Evolutionary conservation across 2,797 vertebrate species (phyloP), one percentile per base, ranked within the genome.

Genomic region (Halcyon leucocephala): DNA sequence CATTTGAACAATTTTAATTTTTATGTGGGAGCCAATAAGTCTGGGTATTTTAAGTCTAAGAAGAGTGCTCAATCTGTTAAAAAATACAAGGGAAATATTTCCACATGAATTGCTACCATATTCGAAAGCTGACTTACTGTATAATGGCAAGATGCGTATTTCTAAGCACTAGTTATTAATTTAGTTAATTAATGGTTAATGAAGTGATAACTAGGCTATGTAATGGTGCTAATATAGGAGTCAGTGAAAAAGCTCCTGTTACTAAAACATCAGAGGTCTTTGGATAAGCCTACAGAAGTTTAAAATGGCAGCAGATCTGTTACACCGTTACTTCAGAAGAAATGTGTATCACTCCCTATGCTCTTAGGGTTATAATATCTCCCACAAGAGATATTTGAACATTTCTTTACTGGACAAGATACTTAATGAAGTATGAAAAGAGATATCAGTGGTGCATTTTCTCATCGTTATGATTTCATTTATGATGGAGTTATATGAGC

Each of bases 1-100:
- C 72, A 85, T 92, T 82, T 67, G 67, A 95, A 92, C 37, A 81
- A 67, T 88, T 94, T 77, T 86, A 48, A 24, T 78, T 95, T 54
- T 93, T 52, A 76, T 42, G 41, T 65, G 60, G 84, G 92, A 95
- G 81, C 41, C 95, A 61, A 64, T 46, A 80, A 85, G 92, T 96
- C 95, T 96, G 84, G 51, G n/a, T 82, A 73, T 91, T 96, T 82
- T 89, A 69, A 89, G 18, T 82, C 70, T 89, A 94, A 28, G 66
- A 94, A 94, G 67, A 71, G 52, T 7, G 5, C 5, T 93, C 52
- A 62, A 77, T 82, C 60, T 85, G 42, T 76, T 88, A 62, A 94
- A 93, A 91, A 90, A 61, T 60, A 79, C 33, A 77, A 70, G 44
- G 22, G 33, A 80, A 87, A 46, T 39, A 77, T 39, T 92, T 91